phyloP scores from a whole-genome alignment of 2,888 invertebrate species.

The Odontocolon sp. region DNA sequence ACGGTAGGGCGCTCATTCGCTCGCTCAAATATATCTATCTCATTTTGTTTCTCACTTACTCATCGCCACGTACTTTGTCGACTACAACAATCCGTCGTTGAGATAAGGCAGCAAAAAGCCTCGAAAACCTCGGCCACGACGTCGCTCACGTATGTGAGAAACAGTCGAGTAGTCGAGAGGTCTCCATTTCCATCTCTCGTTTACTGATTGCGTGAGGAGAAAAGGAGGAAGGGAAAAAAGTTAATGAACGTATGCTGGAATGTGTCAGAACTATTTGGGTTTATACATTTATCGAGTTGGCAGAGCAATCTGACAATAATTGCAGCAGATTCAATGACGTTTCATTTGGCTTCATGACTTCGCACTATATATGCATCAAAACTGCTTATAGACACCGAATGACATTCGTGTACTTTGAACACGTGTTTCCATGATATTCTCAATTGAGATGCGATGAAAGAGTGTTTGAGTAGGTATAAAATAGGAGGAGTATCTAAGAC shows the following conservation, averaged over 20 bases:
- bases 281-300: no score
- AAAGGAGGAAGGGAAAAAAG: neutral
- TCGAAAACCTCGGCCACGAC: conserved; percentile 64
- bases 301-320: no score
- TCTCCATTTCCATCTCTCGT: no score
- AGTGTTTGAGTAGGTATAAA: conserved; percentile 2
- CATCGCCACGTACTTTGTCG: conserved; percentile 17
- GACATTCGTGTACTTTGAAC: no score
- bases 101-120: conserved; percentile 74
- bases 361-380: no score
- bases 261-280: no score
- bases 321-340: no score
- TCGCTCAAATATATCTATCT: conserved; percentile 28
- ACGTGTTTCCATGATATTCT: neutral
- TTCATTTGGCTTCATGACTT: no score
- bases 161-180: neutral
- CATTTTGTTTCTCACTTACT: conserved; percentile 13
- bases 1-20: conserved; percentile 41
- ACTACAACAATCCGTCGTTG: conserved; percentile 46
- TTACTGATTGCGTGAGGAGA: no score
- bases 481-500: neutral
- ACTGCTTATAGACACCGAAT: no score
- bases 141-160: conserved; percentile 26
- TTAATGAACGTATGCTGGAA: conserved; percentile 41
- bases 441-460: conserved; percentile 25